phyloP scores from a whole-genome alignment of 2,113 vertebrate species.

The Urocynchramus pylzowi region DNA sequence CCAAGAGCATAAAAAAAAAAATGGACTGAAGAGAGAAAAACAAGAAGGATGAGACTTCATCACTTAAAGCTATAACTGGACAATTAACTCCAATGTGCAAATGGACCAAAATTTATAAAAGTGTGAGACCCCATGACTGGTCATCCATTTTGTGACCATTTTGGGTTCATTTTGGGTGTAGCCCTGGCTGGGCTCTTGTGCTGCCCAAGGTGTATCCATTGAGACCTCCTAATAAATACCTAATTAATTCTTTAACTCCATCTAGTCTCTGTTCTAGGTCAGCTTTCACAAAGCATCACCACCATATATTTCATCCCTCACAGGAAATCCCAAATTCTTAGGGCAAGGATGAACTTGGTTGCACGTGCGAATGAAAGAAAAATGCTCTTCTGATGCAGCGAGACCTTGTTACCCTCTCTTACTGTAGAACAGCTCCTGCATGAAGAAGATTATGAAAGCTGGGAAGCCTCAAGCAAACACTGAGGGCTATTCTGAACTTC shows the following conservation, averaged over 20 bases:
- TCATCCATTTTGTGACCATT: neutral
- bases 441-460: neutral
- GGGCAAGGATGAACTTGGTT: neutral
- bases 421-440: neutral
- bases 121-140: fast-evolving
- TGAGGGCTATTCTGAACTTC: neutral
- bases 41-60: neutral
- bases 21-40: neutral
- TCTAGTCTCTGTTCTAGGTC: neutral
- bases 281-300: neutral
- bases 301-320: neutral
- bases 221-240: neutral
- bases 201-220: neutral
- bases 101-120: neutral
- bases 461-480: neutral
- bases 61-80: neutral
- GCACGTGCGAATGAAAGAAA: neutral
- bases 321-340: neutral
- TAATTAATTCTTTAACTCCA: neutral
- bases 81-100: neutral
- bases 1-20: neutral
- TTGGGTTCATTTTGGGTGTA: neutral
- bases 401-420: neutral
- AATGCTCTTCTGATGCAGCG: neutral
- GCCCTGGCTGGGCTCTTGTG: neutral